Evolutionary conservation across 2,113 vertebrate genomes (phyloP).

Genomic region (Megatriorchis doriae): DNA sequence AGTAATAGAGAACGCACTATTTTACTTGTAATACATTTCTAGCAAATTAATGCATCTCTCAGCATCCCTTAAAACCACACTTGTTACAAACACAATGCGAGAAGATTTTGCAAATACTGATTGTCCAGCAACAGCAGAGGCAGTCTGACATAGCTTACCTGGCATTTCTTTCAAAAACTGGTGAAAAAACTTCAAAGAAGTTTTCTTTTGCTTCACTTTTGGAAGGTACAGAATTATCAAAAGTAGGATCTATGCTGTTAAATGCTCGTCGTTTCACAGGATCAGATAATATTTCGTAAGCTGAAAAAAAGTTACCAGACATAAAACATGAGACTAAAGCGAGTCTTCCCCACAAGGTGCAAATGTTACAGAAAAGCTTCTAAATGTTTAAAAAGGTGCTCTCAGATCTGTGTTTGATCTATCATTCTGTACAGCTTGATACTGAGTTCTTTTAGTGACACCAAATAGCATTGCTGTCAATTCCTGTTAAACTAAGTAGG

Average conservation of each 20-base stretch:
- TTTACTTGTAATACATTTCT: background rate
- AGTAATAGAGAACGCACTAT: background rate
- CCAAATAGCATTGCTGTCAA: background rate
- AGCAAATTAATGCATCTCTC: background rate
- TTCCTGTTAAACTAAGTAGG: background rate
- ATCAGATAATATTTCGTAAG: constrained; percentile 92
- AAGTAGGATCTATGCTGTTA: constrained; percentile 96
- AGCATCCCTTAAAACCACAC: background rate
- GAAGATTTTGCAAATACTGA: background rate
- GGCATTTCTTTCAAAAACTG: constrained; percentile 92
- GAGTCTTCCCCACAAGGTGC: background rate
- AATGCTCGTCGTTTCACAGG: constrained; percentile 94
- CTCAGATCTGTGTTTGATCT: background rate
- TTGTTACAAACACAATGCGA: background rate
- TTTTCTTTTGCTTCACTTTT: constrained; percentile 95
- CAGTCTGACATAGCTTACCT: constrained; percentile 71
- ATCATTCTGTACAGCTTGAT: background rate
- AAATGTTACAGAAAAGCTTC: background rate
- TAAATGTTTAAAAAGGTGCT: background rate
- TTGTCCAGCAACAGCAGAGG: background rate
- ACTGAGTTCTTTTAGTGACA: background rate
- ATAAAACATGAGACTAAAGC: background rate
- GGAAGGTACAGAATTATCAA: constrained; percentile 91
- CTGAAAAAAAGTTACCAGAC: constrained; percentile 68
- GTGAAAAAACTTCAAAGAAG: constrained; percentile 88